Evolutionary conservation across 2,113 vertebrate genomes (phyloP).

Genomic region (Mirza zaza): DNA sequence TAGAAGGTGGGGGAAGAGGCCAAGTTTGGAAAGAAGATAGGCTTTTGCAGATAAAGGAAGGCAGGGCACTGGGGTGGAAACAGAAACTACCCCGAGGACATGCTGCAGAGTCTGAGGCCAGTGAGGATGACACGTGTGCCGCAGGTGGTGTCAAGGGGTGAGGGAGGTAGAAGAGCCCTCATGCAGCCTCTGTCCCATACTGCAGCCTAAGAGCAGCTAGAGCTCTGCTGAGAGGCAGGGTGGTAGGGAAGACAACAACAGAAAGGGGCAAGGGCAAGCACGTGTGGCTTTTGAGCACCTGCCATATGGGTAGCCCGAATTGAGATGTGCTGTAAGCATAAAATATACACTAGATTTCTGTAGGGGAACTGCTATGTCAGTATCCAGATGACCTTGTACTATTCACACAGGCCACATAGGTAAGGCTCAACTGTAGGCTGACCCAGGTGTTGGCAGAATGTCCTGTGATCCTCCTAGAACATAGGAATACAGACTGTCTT

Average conservation of each 20-base stretch:
- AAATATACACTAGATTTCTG: neutral
- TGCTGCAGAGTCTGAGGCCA: neutral
- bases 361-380: neutral
- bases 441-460: neutral
- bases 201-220: neutral
- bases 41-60: neutral
- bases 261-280: neutral
- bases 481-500: neutral
- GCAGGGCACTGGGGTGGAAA: conserved; percentile 9
- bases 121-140: neutral
- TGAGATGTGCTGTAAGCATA: neutral
- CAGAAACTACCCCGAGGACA: neutral
- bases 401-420: neutral
- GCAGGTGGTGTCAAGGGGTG: neutral
- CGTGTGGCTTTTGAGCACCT: neutral
- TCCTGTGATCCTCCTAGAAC: neutral
- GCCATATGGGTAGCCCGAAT: neutral
- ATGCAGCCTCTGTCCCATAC: neutral
- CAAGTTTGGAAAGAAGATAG: conserved; percentile 47
- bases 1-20: neutral
- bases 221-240: neutral
- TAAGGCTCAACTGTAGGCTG: neutral
- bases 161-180: neutral
- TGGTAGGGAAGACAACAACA: neutral
- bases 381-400: neutral